These are phyloP conservation scores for Dicerorhinus sumatrensis DNA, from an alignment of 2,113 vertebrate genomes.

Conservation along the genomic window DNA sequence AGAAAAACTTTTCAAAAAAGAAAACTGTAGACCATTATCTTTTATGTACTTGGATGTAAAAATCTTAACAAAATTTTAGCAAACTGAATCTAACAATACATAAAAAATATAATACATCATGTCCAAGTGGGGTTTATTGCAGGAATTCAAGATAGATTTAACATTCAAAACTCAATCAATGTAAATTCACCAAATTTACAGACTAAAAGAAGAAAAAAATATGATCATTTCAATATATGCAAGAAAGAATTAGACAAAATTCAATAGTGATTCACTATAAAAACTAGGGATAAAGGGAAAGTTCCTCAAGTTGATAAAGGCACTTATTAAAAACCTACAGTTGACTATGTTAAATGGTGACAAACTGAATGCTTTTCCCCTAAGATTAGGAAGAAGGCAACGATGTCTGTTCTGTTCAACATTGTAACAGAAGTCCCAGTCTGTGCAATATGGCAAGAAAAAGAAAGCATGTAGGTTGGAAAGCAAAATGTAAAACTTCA, in stretches of 20 bases:
- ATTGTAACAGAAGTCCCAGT: neutral
- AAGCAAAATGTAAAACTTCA: neutral
- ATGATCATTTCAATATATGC: neutral
- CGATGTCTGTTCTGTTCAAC: neutral
- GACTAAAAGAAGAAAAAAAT: neutral
- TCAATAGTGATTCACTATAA: neutral
- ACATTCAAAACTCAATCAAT: neutral
- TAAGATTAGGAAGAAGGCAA: neutral
- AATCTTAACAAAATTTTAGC: neutral
- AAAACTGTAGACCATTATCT: neutral
- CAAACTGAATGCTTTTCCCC: neutral
- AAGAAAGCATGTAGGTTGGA: neutral
- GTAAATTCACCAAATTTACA: neutral
- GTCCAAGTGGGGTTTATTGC: neutral
- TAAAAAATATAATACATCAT: neutral
- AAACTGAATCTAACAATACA: neutral
- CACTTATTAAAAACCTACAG: neutral
- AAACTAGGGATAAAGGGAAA: neutral
- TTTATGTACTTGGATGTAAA: neutral
- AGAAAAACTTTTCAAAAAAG: neutral
- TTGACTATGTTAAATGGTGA: neutral
- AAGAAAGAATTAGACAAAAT: neutral
- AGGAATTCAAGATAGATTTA: slow-evolving; percentile 29
- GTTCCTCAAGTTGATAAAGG: neutral
- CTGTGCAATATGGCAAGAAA: neutral